Evolutionary conservation across 2,888 invertebrate genomes (phyloP), one percentile per base, ranked within the genome.

Genomic region (Trichopria drosophilae): DNA sequence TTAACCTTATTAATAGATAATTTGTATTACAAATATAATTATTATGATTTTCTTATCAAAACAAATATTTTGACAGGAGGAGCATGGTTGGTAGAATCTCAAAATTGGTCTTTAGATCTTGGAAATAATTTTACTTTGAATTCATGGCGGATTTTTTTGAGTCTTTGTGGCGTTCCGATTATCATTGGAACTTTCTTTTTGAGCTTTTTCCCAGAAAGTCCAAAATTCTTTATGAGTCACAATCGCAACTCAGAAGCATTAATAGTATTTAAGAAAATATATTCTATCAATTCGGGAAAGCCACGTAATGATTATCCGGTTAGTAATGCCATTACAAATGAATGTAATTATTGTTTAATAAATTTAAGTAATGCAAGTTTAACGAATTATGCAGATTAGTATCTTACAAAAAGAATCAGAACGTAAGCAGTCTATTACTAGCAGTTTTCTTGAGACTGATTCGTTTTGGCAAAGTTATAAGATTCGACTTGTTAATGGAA

Each of bases 181-280:
- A 67, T 90, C 0, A 60, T 86, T 1, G 82, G 87, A 6, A 85
- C 85, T 0, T 54, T 84, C 23, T 77, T 80, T 0, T 76, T 84
- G 42, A 74, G 82, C 54, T 79, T 81, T 53, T 76, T 86, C 48
- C 88, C 89, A 0, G 90, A 90, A 72, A 90, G 88, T 67, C 90
- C 90, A 4, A 88, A 88, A 72, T 90, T 87, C 72, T 77, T 89
- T 3, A 84, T 89, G 81, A 82, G 85, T 1, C 79, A 83, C 34
- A 85, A 86, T 1, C 77, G 81, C 34, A 84, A 83, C 54, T 80
- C 82, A 9, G 83, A 86, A 63, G 88, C 88, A 0, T 66, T 88
- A 59, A 64, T 74, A 4, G 80, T 87, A 3, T 83, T 88, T 59
- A 77, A 77, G 53, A 79, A 67, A 57, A 86, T 91, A 18, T 90